Base-by-base conservation (phyloP, 2,888 invertebrate species). In the Pogonocherus hispidulus region DNA sequence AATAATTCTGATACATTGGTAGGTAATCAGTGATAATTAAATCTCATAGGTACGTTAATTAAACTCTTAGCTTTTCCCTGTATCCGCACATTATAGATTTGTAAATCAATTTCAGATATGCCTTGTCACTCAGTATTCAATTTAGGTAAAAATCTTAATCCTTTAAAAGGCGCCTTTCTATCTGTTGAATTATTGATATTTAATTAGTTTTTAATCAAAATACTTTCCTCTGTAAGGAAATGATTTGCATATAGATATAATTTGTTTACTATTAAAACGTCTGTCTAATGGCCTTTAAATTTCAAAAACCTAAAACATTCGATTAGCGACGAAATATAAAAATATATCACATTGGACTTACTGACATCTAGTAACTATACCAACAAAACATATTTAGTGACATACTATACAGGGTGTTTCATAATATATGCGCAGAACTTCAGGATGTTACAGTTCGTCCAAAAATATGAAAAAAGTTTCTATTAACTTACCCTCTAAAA, bases 1-100 rank as follows among this genome's bases (percentile, higher is more conserved):
- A 20, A 16, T 14, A 19, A 8, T 18, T 23, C 20, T 11, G 44
- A 23, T 20, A 22, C 35, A 57, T 57, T 47, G 47, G 47, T 27
- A 47, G 8, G 47, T 32, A 57, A 57, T 46, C 57, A 22, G 37
- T 8, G 20, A n/a, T 32, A 27, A 59, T 22, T 49, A 59, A 57
- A 32, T 47, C 47, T 14, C 18, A n/a, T n/a, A n/a, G n/a, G 20
- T 32, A 2, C 47, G 32, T 27, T 59, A 59, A 59, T 59, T 47
- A 19, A 23, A 47, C 16, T 46, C 6, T 27, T 59, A 27, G 59
- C 46, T 49, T 47, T 11, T n/a, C n/a, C n/a, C n/a, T 27, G 23
- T 46, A 44, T 44, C 46, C 46, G 5, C 32, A 46, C 32, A 11
- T 32, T 18, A 23, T 57, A 22, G 9, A 23, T 41, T 1, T 35